These are phyloP conservation scores for Panopea generosa DNA, from an alignment of 2,888 invertebrate species.

Conservation along the genomic window DNA sequence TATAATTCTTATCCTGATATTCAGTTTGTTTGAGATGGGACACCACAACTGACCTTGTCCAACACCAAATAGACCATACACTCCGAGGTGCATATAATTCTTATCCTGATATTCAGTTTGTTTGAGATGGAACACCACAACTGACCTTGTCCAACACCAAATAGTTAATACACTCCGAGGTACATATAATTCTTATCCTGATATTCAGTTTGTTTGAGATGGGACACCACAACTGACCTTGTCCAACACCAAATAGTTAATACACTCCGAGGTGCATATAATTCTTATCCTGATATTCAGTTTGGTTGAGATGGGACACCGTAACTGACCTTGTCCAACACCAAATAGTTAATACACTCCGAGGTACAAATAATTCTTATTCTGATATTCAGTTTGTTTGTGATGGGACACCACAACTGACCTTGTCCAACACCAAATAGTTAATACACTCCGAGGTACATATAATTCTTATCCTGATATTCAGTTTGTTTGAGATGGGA, in stretches of 20 bases:
- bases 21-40: background rate
- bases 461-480: slow-evolving; percentile 68
- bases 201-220: background rate
- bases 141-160: no score
- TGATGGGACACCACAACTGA: slow-evolving; percentile 42
- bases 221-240: slow-evolving; percentile 76
- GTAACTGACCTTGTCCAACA: no score
- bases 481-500: no score
- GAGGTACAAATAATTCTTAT: no score
- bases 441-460: slow-evolving; percentile 86
- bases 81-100: slow-evolving; percentile 84
- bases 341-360: no score
- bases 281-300: slow-evolving; percentile 57
- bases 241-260: slow-evolving; percentile 81
- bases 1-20: no score
- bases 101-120: slow-evolving; percentile 33
- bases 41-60: slow-evolving; percentile 78
- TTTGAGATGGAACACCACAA: no score
- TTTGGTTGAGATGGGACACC: no score
- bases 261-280: slow-evolving; percentile 86
- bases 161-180: no score
- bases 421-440: slow-evolving; percentile 81
- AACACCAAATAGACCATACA: slow-evolving; percentile 85
- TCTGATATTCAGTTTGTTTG: no score
- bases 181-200: no score